Evolutionary conservation across 2,113 vertebrate genomes (phyloP).

Genomic region (Nasalis larvatus): DNA sequence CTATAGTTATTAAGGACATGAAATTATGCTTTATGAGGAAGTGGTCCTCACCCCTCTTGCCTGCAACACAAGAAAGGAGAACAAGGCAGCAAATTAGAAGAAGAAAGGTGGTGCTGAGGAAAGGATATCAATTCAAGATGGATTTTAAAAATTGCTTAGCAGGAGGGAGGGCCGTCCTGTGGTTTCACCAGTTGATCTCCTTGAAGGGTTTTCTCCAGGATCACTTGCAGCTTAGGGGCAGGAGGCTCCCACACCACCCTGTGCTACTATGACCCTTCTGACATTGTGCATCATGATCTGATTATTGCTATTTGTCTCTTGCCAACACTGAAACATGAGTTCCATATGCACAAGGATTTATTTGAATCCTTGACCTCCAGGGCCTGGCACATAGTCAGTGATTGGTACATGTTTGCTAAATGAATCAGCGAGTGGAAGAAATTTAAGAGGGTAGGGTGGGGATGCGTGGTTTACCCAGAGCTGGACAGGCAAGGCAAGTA

Average conservation of each 20-base stretch:
- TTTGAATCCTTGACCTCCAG: neutral
- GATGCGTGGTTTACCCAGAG: neutral
- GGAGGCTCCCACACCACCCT: neutral
- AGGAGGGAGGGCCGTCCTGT: neutral
- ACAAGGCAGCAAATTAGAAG: neutral
- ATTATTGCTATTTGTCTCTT: constrained; percentile 13
- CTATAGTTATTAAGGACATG: neutral
- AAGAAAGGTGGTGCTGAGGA: neutral
- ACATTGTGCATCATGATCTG: neutral
- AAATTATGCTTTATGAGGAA: neutral
- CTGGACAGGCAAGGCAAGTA: neutral
- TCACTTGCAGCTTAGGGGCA: neutral
- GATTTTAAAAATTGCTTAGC: neutral
- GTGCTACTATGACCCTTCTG: neutral
- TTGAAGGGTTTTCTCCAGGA: constrained; percentile 18
- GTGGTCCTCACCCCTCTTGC: neutral
- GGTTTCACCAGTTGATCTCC: neutral
- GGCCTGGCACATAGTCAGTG: neutral
- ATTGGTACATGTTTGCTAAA: constrained; percentile 2
- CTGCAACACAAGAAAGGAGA: neutral
- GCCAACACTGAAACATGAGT: neutral
- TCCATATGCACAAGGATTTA: neutral
- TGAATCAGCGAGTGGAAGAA: neutral
- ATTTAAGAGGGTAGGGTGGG: neutral
- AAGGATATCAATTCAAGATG: neutral